Base-by-base conservation (phyloP, 2,113 vertebrate genomes). In the Tetraodon nigroviridis region DNA sequence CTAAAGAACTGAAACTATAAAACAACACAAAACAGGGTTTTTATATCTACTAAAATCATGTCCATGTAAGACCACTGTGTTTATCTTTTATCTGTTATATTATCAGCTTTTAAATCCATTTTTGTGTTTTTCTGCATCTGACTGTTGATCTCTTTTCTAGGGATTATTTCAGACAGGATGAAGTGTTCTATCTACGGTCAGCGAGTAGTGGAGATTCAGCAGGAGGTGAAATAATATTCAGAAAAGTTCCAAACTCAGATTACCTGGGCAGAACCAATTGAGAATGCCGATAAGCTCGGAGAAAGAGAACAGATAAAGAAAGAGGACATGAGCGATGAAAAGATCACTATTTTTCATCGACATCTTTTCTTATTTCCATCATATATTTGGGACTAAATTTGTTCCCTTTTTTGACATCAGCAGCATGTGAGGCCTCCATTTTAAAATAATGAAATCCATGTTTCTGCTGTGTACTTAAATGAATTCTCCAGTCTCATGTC, bases 51-150 rank as follows among this genome's bases (percentile, higher is more conserved):
- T 46, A 46, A 46, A 11, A 40, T 52, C 47, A 58, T 21, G 22
- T 48, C 65, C 59, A 46, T 40, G 29, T 19, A 67, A 58, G 27
- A 62, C 67, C 59, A 67, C 41, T 4, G 44, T 75, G 57, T 75
- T 75, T 65, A 67, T 70, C 51, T 62, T 50, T 61, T 58, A 60
- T 71, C 62, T 64, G 55, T 48, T 59, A 68, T 69, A 65, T 82
- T 51, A 51, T 69, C 45, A 46, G 17, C 51, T 61, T 57, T 17
- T 64, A 45, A 44, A 27, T 42, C 51, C 27, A 20, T 18, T 13
- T 19, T n/a, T 40, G 32, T 50, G 12, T 24, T 2, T 22, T 19
- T 29, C 37, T 17, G 14, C 50, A 11, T 63, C 7, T 49, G 13
- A 46, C 51, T 59, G 32, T 27, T 49, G 21, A 7, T 49, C 22